phyloP scores from a whole-genome alignment of 1,140 invertebrate species.

The Bombus difficillimus region DNA sequence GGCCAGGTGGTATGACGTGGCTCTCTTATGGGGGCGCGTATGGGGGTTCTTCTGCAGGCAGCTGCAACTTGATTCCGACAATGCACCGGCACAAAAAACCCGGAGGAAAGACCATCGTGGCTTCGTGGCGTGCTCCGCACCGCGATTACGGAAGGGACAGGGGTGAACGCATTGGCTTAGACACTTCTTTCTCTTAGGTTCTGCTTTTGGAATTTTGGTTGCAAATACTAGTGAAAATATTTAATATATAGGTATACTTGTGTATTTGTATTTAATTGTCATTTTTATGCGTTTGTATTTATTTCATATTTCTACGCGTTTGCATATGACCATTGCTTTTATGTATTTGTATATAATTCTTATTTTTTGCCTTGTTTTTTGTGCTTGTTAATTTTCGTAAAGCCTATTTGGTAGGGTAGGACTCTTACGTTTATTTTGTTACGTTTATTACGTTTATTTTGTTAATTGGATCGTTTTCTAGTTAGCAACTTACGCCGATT shows the following conservation, averaged over 20 bases:
- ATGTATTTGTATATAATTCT: neutral
- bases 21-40: conserved; percentile 76
- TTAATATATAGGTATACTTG: neutral
- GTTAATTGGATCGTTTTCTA: no score
- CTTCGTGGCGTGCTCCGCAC: conserved; percentile 43
- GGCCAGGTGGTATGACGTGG: conserved; percentile 74
- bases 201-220: conserved; percentile 39
- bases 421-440: no score
- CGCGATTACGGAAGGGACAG: conserved; percentile 50
- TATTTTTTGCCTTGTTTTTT: neutral
- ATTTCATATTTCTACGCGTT: neutral
- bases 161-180: conserved; percentile 57
- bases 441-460: no score
- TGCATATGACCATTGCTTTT: neutral
- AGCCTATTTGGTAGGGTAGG: no score
- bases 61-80: conserved; percentile 78
- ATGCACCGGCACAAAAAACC: conserved; percentile 72
- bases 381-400: neutral
- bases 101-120: conserved; percentile 52
- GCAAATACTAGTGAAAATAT: neutral
- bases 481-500: no score
- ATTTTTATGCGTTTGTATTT: neutral
- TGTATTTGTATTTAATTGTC: neutral
- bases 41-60: conserved; percentile 78
- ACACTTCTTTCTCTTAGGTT: neutral